Evolutionary conservation across 2,888 invertebrate genomes (phyloP), one percentile per base, ranked within the genome.

Genomic region (Suillia variegata): DNA sequence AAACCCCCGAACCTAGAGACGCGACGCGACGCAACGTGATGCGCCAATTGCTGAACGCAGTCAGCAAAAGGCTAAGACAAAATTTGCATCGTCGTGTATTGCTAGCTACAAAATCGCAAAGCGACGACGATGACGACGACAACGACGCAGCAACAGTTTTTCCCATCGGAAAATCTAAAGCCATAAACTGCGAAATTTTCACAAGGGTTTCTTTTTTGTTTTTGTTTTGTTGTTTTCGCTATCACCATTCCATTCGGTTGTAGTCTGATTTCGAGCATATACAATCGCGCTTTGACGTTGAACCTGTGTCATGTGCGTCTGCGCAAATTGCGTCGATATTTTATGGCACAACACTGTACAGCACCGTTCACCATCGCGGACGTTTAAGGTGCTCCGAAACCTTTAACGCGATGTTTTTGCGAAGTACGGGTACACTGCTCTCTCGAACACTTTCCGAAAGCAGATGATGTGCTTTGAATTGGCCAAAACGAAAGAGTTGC

Each of bases 271-370:
- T 10, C 38, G 38, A 38, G 10, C 12, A 26, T 38, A 8, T 38
- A n/a, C 38, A 5, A 26, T 5, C 15, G 38, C 6, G 38, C 38
- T 38, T 31, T 6, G 6, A n/a, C 6, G 38, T 38, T 38, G 10
- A n/a, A 26, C 56, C 58, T 58, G 50, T 56, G 45, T 65, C 59
- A 65, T 64, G 65, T 67, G 66, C 68, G 67, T 67, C 59, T 67
- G 67, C 62, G 64, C 69, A 67, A 69, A 67, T 69, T 67, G 67
- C 65, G 62, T 64, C 60, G 57, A 69, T 69, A 67, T 66, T 66
- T 69, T 66, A 68, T 64, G 59, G 56, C 62, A 56, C 17, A 45
- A n/a, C n/a, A n/a, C n/a, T n/a, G n/a, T n/a, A n/a, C n/a, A n/a
- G n/a, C n/a, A n/a, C n/a, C n/a, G n/a, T n/a, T n/a, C n/a, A n/a